Conservation (phyloP, 2,888 invertebrate genomes). For the Apodemia zela region DNA sequence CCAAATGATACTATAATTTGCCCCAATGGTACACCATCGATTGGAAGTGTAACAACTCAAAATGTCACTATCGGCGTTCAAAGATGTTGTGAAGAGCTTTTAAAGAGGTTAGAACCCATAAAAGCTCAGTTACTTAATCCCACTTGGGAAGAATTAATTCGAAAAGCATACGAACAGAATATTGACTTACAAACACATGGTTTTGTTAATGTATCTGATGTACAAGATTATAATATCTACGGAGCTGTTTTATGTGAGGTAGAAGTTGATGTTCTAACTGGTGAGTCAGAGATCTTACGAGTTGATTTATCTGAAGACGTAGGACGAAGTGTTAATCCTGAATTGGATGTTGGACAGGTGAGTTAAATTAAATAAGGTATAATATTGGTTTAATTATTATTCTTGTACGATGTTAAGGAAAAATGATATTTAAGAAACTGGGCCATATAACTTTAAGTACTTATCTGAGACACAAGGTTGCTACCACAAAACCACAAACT, state of each 20-base stretch:
- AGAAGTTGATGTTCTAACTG: conserved; percentile 88
- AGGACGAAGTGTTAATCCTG: conserved; percentile 84
- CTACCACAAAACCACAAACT: no score
- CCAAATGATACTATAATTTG: conserved; percentile 79
- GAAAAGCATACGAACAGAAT: conserved; percentile 62
- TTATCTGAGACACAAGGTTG: no score
- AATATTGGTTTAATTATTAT: no score
- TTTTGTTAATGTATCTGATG: conserved; percentile 60
- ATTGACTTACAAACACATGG: conserved; percentile 76
- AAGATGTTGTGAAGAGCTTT: conserved; percentile 41
- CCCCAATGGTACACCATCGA: conserved; percentile 83
- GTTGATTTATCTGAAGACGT: conserved; percentile 86
- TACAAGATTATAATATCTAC: conserved; percentile 78
- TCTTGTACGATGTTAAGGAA: background rate
- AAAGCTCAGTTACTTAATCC: conserved; percentile 67
- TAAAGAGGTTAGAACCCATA: conserved; percentile 52
- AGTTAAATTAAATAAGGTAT: conserved; percentile 19
- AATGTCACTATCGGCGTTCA: conserved; percentile 45
- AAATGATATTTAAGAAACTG: no score
- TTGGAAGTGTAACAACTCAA: conserved; percentile 78
- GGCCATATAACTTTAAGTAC: no score
- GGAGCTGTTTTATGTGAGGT: conserved; percentile 83
- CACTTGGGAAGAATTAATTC: conserved; percentile 78
- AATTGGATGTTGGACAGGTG: conserved; percentile 85
- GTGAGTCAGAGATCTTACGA: conserved; percentile 81